Evolutionary conservation across 2,113 vertebrate genomes (phyloP), one percentile per base, ranked within the genome.

Genomic region (Lipophrys pholis): DNA sequence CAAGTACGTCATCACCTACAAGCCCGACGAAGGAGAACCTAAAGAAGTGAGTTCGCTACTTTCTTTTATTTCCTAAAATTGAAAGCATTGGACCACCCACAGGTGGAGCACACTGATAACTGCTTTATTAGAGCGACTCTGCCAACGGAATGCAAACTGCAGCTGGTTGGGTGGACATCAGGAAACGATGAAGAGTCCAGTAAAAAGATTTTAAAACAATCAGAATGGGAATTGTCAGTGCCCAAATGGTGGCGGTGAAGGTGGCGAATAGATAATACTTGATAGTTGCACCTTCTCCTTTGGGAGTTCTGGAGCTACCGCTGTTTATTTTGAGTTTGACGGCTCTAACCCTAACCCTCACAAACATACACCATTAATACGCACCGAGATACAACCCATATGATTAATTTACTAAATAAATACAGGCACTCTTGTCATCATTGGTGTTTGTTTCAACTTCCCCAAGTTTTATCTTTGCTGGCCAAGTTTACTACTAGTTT

Each of bases 1-100:
- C 39, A 98, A 95, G 83, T 99, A 99, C 51, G 85, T 96, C 10
- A 63, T 99, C 79, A 95, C 88, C 84, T 99, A 99, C 83, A 96
- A 94, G 89, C 91, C 95, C 8, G 91, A 93, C 9, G 94, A 92
- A 0, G 96, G 95, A 15, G 93, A 95, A 0, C 14, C 90, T 52
- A 99, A 97, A 88, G 95, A 99, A 95, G 98, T 99, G 90, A 87
- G 87, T 62, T 75, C 2, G 21, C 21, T 30, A 30, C 21, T 30
- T 30, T 30, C 21, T 30, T 41, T 9, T 50, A 5, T n/a, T 6
- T 53, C 30, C 15, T 4, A 11, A 45, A 6, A 50, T 5, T 11
- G 21, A 30, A 30, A 30, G 21, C 21, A 4, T 30, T 30, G 21
- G 21, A 30, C 21, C 21, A 30, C 21, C 21, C 21, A 30, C 21